Base-by-base conservation (phyloP, 2,797 vertebrate genomes). In the Lutjanus argentimaculatus region DNA sequence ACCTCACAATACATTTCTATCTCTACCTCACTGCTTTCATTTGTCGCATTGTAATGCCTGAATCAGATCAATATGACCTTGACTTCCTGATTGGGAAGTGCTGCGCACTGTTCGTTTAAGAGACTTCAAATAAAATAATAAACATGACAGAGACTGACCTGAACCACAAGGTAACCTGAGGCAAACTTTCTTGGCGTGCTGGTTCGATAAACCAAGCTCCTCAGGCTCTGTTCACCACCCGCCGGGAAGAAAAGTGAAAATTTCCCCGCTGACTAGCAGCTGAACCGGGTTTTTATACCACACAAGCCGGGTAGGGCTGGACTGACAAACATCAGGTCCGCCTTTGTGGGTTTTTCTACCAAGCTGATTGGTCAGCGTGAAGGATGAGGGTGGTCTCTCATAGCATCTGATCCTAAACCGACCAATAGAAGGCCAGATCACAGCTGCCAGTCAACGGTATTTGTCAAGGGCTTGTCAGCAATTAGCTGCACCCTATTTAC, bases 121-220 rank as follows among this genome's bases (percentile, higher is more conserved):
- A 59, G 11, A 17, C 0, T 4, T n/a, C 1, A 1, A 64, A 17
- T 6, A 8, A 22, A 14, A 6, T 3, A 52, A 21, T 16, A 11
- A 46, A 6, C 8, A 68, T n/a, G 49, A 36, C 12, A 48, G 2
- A 36, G 7, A 93, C 93, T 87, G 63, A 95, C 94, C 94, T 94
- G 84, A 63, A 87, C 48, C 45, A 80, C 53, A 66, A 76, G 45
- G 57, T 56, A 64, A 69, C 61, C 65, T 40, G 90, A 75, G 66
- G 46, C 40, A 66, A 6, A 19, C 1, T 56, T 71, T 46, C 42
- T 72, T 77, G 72, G 48, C 14, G 40, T 63, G 42, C 42, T 19
- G 66, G 14, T 55, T 40, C 0, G 8, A 22, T 16, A 42, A 65
- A 74, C 63, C 57, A 61, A 72, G 63, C 43, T 53, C 71, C 52